phyloP scores from a whole-genome alignment of 2,888 invertebrate genomes.

The Galeruca laticollis region DNA sequence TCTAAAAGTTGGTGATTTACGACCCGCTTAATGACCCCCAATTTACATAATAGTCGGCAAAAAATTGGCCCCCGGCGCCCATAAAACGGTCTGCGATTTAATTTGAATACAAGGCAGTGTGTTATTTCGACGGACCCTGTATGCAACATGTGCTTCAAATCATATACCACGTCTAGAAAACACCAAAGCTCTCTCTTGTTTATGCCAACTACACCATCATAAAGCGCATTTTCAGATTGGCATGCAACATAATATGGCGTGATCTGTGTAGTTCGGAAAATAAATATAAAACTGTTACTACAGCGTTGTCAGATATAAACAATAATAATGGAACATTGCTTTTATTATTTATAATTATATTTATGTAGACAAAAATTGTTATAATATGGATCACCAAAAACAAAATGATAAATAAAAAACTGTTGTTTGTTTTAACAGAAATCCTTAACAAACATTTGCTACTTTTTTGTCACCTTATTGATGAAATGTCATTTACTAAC shows the following conservation, averaged over 20 bases:
- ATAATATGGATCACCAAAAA: too few species aligned
- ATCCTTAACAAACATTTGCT: too few species aligned
- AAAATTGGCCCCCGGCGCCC: slow-evolving; percentile 48
- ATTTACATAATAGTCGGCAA: slow-evolving; percentile 48
- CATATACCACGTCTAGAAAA: slow-evolving; percentile 59
- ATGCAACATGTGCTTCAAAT: slow-evolving; percentile 61
- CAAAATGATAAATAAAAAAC: too few species aligned
- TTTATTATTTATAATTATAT: not conserved
- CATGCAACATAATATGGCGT: slow-evolving; percentile 49
- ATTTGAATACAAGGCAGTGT: slow-evolving; percentile 60
- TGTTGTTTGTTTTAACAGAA: too few species aligned
- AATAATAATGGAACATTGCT: not conserved
- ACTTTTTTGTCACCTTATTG: too few species aligned
- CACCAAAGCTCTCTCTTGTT: slow-evolving; percentile 60
- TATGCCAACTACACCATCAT: slow-evolving; percentile 57
- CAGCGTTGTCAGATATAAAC: slow-evolving; percentile 16
- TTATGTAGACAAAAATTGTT: too few species aligned
- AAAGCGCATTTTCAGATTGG: slow-evolving; percentile 58
- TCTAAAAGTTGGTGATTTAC: slow-evolving; percentile 43
- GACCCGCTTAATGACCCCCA: slow-evolving; percentile 41
- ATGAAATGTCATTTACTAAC: too few species aligned
- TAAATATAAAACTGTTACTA: slow-evolving; percentile 39
- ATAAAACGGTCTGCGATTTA: slow-evolving; percentile 54
- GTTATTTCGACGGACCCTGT: slow-evolving; percentile 47
- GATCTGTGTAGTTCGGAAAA: slow-evolving; percentile 44